These are phyloP conservation scores for Climacteris rufus DNA, from an alignment of 2,113 vertebrate species.

Conservation along the genomic window DNA sequence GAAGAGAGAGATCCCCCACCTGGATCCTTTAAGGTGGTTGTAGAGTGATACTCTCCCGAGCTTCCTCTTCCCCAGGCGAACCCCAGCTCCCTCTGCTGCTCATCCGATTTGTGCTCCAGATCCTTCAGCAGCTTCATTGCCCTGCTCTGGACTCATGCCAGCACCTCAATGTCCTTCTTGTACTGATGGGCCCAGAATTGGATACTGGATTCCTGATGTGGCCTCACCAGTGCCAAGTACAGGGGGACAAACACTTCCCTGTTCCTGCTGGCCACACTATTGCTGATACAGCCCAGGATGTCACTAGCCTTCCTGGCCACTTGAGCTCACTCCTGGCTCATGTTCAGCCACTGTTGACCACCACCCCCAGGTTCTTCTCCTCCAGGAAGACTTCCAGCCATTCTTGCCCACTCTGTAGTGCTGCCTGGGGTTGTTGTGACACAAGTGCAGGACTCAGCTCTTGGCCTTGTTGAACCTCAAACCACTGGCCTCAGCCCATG, in stretches of 20 bases:
- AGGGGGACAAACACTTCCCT: neutral
- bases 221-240: neutral
- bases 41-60: neutral
- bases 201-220: neutral
- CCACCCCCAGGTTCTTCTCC: neutral
- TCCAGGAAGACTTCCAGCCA: neutral
- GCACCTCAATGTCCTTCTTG: neutral
- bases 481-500: accelerated
- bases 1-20: neutral
- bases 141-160: neutral
- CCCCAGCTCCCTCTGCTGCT: neutral
- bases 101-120: neutral
- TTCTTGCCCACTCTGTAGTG: neutral
- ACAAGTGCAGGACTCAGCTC: accelerated
- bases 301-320: neutral
- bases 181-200: neutral
- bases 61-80: neutral
- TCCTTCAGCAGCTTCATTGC: neutral
- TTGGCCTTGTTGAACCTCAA: neutral
- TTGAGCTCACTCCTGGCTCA: neutral
- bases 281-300: neutral
- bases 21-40: neutral
- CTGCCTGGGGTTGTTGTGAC: neutral
- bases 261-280: neutral
- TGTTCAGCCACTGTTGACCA: neutral